Evolutionary conservation across 2,888 invertebrate species (phyloP).

Genomic region (Microctonus hyperodae): DNA sequence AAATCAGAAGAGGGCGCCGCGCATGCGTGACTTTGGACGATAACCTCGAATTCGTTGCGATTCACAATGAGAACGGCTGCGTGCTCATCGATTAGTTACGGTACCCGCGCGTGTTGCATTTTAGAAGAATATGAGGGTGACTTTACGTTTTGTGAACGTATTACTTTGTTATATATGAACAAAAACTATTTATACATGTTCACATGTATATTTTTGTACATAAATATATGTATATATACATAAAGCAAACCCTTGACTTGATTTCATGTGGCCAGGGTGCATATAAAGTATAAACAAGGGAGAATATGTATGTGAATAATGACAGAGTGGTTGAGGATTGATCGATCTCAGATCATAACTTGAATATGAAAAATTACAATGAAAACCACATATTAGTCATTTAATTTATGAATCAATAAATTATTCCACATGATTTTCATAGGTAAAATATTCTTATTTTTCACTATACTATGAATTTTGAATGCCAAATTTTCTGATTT

Average conservation of each 20-base stretch:
- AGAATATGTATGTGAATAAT: background rate
- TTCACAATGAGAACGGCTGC: constrained; percentile 52
- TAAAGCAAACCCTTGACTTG: constrained; percentile 29
- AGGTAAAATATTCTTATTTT: too few species aligned
- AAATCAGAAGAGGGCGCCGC: background rate
- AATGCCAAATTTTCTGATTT: too few species aligned
- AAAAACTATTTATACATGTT: constrained; percentile 15
- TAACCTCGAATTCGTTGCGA: constrained; percentile 47
- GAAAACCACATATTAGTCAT: background rate
- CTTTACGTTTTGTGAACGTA: constrained; percentile 34
- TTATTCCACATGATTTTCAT: too few species aligned
- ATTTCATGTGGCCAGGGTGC: constrained; percentile 21
- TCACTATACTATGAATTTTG: too few species aligned
- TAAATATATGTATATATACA: constrained; percentile 16
- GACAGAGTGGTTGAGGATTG: constrained; percentile 1
- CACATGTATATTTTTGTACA: constrained; percentile 13
- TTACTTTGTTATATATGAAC: constrained; percentile 14
- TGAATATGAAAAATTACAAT: background rate
- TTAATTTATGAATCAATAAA: too few species aligned
- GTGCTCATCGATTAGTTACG: constrained; percentile 62
- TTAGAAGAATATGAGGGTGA: constrained; percentile 41
- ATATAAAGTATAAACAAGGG: background rate
- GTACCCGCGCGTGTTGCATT: constrained; percentile 52
- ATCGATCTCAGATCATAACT: constrained; percentile 4
- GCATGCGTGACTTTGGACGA: constrained; percentile 7